Base-by-base conservation (phyloP, 2,888 invertebrate genomes). In the Osmoderma eremita region DNA sequence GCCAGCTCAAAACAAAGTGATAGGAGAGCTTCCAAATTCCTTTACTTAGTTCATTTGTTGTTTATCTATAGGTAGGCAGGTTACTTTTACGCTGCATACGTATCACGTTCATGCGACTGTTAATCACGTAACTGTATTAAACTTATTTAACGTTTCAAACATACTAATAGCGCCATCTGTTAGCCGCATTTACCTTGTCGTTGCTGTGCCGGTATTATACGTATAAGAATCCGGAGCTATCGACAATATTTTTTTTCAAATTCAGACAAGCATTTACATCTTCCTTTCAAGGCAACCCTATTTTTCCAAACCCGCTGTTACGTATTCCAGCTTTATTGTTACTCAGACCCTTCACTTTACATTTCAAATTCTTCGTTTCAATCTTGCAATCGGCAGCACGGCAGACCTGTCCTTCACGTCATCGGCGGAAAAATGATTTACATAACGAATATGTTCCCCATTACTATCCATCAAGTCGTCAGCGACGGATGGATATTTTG, bases 401-500 rank as follows among this genome's bases (percentile, higher is more conserved):
- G 45, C 30, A 45, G 42, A 36, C 58, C 38, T 61, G 58, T 24
- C 13, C 30, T 15, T 17, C 30, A 45, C 58, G 58, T 61, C 45
- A 45, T 54, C 65, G 54, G 51, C 18, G 48, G 45, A 39, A 54
- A 41, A 54, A 65, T 54, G 65, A 65, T 65, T 65, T 65, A 54
- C 65, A 45, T 65, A 56, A 48, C 36, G 65, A 56, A 56, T 65
- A 48, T 54, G 53, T 61, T 65, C 63, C 51, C 53, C 63, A 63
- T 63, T 51, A 63, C 56, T 54, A 65, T 54, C 62, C 61, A 51
- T 49, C 51, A 51, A 51, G 51, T 45, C 38, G 50, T 61, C 53
- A 30, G 13, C 20, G 49, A 67, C 51, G 51, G 62, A 62, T 62
- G 41, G 58, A 61, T 61, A 61, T 61, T 61, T 61, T 45, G 58